Base-by-base conservation (phyloP, 2,113 vertebrate species). In the Brachionichthys hirsutus region DNA sequence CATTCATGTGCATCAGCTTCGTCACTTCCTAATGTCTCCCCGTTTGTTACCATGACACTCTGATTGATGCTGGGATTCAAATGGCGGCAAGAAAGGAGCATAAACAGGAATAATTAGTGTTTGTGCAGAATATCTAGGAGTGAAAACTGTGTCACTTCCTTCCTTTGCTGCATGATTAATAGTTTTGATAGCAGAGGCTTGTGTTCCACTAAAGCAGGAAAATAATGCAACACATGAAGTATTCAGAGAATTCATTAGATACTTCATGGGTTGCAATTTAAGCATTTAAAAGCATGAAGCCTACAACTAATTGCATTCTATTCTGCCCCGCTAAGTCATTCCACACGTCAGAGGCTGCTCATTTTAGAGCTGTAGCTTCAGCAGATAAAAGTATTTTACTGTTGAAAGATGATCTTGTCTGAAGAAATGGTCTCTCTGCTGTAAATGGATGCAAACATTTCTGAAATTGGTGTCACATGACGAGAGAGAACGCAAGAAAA, bases 241-340 rank as follows among this genome's bases (percentile, higher is more conserved):
- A 73, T 77, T 76, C 30, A 54, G 38, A 59, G 11, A 60, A 77
- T 62, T 73, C 56, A 35, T 11, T 5, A 81, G 57, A 70, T 46
- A 45, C 67, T 80, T 70, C 73, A 71, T 78, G 41, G 45, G 67
- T 45, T 75, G 60, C 72, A 81, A 81, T 84, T 65, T 53, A 47
- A 44, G 53, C 46, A 47, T 78, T 80, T 70, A 48, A 75, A 72
- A 66, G 54, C 60, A 57, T 76, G 52, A 62, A 73, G 64, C 54
- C 18, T 59, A 18, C 57, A 60, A 65, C 48, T 53, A 22, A 70
- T 70, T 62, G 49, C 73, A 54, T 80, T 81, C 58, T 66, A 16
- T 35, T 55, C n/a, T 45, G 54, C 58, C 47, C 42, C 62, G 49
- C 46, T 73, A 62, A 58, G 59, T 54, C 11, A 54, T 46, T 52